These are phyloP conservation scores for Apis dorsata DNA, from an alignment of 1,140 invertebrate genomes.

Conservation along the genomic window DNA sequence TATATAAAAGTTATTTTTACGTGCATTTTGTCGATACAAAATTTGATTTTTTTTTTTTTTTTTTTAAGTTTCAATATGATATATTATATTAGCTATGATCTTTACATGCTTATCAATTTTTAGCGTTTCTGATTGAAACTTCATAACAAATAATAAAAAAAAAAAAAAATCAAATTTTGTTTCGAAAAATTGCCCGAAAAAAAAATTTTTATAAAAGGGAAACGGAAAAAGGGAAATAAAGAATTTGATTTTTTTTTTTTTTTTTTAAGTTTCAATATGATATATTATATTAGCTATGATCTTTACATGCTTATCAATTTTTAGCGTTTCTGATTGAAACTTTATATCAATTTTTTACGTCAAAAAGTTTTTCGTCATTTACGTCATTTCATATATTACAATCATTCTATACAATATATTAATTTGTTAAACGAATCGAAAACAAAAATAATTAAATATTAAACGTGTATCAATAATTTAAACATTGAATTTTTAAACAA, in stretches of 20 bases:
- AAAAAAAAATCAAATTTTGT: no score
- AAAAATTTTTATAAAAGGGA: no score
- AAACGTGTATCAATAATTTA: neutral
- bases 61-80: neutral
- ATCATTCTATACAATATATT: conserved; percentile 46
- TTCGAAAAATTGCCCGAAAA: no score
- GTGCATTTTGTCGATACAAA: neutral
- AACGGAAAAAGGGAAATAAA: no score
- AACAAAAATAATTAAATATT: neutral
- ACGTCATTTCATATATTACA: conserved; percentile 40
- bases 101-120: neutral
- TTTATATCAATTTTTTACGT: neutral
- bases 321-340: neutral
- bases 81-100: neutral
- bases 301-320: neutral
- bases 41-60: neutral
- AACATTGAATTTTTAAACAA: neutral
- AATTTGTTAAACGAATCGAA: conserved; percentile 13
- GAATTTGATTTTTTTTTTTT: neutral
- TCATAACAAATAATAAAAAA: conserved; percentile 5
- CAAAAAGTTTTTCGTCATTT: conserved; percentile 13
- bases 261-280: neutral
- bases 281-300: neutral
- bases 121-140: neutral
- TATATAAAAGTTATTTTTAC: conserved; percentile 9